Evolutionary conservation across 2,888 invertebrate genomes (phyloP).

Genomic region (Chymomyza caudatula): DNA sequence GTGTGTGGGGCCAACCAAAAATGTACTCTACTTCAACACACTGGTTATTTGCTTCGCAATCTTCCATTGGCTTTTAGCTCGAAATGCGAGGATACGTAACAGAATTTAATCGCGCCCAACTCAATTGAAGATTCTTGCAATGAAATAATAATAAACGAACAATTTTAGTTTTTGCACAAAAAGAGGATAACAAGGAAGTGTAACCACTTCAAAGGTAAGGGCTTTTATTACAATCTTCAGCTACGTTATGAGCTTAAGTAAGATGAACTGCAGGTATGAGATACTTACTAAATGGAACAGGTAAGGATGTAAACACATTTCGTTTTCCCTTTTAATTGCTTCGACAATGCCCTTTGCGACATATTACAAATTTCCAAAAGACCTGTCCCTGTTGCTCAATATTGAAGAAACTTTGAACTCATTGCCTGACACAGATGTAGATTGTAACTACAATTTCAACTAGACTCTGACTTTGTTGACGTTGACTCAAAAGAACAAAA

Average conservation of each 20-base stretch:
- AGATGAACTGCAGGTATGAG: background rate
- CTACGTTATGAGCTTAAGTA: too few relatives aligned
- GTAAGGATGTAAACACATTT: background rate
- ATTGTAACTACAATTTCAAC: background rate
- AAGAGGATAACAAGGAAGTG: background rate
- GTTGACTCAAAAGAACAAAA: background rate
- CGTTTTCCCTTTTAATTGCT: background rate
- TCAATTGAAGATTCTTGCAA: slow-evolving; percentile 34
- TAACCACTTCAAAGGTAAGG: too few relatives aligned
- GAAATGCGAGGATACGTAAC: slow-evolving; percentile 34
- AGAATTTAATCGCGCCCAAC: slow-evolving; percentile 62
- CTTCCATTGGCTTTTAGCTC: slow-evolving; percentile 40
- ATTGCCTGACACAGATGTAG: background rate
- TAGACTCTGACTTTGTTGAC: background rate
- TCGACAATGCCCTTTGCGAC: background rate
- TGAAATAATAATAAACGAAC: slow-evolving; percentile 20
- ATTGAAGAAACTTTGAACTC: background rate
- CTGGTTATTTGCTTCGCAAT: slow-evolving; percentile 36
- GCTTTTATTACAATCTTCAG: too few relatives aligned
- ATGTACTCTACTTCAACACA: background rate
- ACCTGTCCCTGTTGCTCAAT: background rate
- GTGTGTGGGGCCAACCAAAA: slow-evolving; percentile 2
- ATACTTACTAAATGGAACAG: background rate
- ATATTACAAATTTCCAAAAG: background rate
- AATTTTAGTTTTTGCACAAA: background rate